Percentiles rank a stretch among this genome's conserved stretches.
phyloP scores from a whole-genome alignment of 2,113 vertebrate genomes.

The Hucho hucho region DNA sequence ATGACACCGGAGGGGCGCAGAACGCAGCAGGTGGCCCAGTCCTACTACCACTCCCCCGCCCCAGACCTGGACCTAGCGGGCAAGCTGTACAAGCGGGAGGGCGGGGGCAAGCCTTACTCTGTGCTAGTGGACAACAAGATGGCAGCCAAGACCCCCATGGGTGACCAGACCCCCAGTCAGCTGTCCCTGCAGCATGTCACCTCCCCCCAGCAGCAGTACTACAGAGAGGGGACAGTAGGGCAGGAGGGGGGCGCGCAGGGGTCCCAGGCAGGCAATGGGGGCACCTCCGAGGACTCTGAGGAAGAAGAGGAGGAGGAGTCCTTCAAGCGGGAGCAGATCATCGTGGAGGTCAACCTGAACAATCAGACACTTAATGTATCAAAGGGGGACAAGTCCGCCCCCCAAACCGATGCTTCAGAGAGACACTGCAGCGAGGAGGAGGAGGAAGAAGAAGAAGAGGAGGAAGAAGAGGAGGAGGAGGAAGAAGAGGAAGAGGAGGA shows the following conservation, averaged over 20 bases:
- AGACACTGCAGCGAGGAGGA: slow-evolving; percentile 87
- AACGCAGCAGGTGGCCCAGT: slow-evolving; percentile 76
- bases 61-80: slow-evolving; percentile 87
- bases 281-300: slow-evolving; percentile 84
- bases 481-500: slow-evolving; percentile 64
- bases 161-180: slow-evolving; percentile 56
- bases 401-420: slow-evolving; percentile 82
- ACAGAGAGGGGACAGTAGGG: slow-evolving; percentile 76
- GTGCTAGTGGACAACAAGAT: slow-evolving; percentile 88
- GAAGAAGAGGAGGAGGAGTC: slow-evolving; percentile 83
- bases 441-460: slow-evolving; percentile 68
- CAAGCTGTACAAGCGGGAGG: slow-evolving; percentile 90
- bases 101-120: slow-evolving; percentile 84
- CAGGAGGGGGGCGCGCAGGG: slow-evolving; percentile 65
- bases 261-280: slow-evolving; percentile 65
- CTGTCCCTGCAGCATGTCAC: slow-evolving; percentile 39
- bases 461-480: slow-evolving; percentile 68
- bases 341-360: slow-evolving; percentile 99
- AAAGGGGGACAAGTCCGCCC: slow-evolving; percentile 89
- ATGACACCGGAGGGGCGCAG: slow-evolving; percentile 89
- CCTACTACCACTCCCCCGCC: slow-evolving; percentile 79
- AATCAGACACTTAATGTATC: slow-evolving; percentile 99
- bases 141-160: slow-evolving; percentile 77
- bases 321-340: slow-evolving; percentile 98
- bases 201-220: slow-evolving; percentile 84